phyloP scores from a whole-genome alignment of 2,888 invertebrate genomes.

The Drosophila niveifrons region DNA sequence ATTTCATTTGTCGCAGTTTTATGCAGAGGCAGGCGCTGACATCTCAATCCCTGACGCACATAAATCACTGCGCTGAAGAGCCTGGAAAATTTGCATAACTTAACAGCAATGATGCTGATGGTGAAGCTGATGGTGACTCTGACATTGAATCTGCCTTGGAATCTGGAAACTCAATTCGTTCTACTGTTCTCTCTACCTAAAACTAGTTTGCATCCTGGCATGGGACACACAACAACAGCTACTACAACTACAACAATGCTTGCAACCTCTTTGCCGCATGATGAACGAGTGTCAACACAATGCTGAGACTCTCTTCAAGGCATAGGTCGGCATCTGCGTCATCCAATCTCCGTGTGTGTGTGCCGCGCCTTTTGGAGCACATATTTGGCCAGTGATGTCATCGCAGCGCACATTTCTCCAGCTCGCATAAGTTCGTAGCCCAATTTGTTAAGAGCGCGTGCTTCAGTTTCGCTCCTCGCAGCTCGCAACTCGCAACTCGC shows the following conservation, averaged over 20 bases:
- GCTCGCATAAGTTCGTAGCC: constrained; percentile 75
- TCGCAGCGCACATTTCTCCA: constrained; percentile 55
- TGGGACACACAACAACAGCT: constrained; percentile 42
- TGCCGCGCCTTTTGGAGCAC: constrained; percentile 77
- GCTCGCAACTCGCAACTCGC: constrained; percentile 35
- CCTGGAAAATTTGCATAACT: constrained; percentile 69
- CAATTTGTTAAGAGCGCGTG: constrained; percentile 80
- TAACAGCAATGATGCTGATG: constrained; percentile 15
- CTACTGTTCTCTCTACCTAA: constrained; percentile 61
- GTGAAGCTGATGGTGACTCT: constrained; percentile 11
- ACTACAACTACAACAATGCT: not conserved
- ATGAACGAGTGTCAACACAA: constrained; percentile 57
- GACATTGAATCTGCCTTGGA: constrained; percentile 42
- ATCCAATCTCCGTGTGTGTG: constrained; percentile 35
- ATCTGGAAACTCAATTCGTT: constrained; percentile 64
- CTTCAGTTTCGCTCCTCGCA: constrained; percentile 65
- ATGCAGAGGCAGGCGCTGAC: constrained; percentile 69
- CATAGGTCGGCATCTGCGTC: constrained; percentile 41
- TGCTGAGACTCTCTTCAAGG: constrained; percentile 1
- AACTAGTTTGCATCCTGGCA: constrained; percentile 74
- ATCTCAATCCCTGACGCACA: constrained; percentile 55
- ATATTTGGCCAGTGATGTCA: constrained; percentile 77
- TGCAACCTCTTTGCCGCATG: constrained; percentile 38
- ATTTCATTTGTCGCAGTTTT: constrained; percentile 76
- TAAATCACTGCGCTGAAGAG: constrained; percentile 70